These are phyloP conservation scores for Hermodice carunculata DNA, from an alignment of 2,888 invertebrate genomes.

Conservation along the genomic window DNA sequence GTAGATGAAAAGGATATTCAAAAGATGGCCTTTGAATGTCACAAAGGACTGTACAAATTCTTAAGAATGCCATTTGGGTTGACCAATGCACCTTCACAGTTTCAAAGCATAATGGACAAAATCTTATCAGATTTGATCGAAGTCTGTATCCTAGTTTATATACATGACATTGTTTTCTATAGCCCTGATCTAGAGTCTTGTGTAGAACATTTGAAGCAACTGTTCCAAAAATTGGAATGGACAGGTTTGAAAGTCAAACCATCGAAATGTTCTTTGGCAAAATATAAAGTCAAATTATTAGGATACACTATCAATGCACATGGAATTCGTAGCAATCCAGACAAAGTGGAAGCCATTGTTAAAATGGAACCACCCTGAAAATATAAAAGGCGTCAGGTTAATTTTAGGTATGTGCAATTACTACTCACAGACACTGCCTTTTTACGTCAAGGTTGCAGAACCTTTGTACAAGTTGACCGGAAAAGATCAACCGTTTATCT, in stretches of 20 bases:
- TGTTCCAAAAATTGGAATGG: no score
- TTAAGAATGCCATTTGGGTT: constrained; percentile 33
- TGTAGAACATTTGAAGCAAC: no score
- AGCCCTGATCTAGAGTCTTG: no score
- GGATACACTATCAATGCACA: constrained; percentile 20
- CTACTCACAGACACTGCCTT: no score
- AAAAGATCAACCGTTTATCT: no score
- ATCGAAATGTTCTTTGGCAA: constrained; percentile 29
- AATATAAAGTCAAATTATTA: constrained; percentile 17
- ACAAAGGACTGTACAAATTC: constrained; percentile 25
- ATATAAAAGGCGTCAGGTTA: constrained; percentile 7
- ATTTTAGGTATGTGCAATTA: no score
- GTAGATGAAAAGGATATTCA: constrained; percentile 8
- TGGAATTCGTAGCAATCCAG: constrained; percentile 27
- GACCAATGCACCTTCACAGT: constrained; percentile 24
- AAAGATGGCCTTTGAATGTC: constrained; percentile 31
- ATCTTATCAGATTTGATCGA: constrained; percentile 9
- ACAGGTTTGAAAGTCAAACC: no score
- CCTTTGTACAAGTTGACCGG: no score
- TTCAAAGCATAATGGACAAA: constrained; percentile 28
- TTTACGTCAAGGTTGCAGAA: no score
- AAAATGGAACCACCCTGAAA: constrained; percentile 2
- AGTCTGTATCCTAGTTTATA: constrained; percentile 15
- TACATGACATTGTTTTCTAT: constrained; percentile 34
- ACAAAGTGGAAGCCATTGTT: constrained; percentile 20